These are phyloP conservation scores for Galagoides demidoff DNA, from an alignment of 2,797 vertebrate species.

Conservation along the genomic window DNA sequence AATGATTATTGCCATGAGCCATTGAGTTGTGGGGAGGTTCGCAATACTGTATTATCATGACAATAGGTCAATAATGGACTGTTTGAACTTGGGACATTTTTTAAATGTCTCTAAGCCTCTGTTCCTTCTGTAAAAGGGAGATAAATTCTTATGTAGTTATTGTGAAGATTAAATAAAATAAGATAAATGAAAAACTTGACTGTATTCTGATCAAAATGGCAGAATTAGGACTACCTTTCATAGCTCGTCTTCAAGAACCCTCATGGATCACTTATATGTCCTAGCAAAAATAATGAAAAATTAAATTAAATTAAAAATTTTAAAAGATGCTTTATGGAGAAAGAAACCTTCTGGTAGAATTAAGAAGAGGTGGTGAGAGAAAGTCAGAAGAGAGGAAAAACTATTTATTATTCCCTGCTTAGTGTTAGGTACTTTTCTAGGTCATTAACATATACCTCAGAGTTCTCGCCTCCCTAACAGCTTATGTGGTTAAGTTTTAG, in stretches of 20 bases:
- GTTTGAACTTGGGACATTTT: neutral
- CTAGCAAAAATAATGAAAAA: neutral
- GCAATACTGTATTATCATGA: neutral
- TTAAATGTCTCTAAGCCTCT: neutral
- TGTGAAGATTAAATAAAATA: neutral
- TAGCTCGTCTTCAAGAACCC: neutral
- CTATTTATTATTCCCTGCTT: neutral
- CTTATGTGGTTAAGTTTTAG: neutral
- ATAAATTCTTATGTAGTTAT: neutral
- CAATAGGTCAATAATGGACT: neutral
- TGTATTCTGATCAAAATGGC: neutral
- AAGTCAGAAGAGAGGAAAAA: neutral
- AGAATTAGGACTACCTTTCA: neutral
- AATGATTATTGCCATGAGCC: neutral
- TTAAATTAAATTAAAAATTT: neutral
- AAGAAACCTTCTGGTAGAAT: neutral
- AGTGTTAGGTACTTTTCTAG: neutral
- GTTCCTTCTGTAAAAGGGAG: conserved; percentile 9
- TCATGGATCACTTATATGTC: neutral
- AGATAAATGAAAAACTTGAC: neutral
- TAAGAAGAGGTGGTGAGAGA: neutral
- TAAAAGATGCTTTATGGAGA: neutral
- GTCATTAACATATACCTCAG: neutral
- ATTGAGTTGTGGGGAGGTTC: neutral
- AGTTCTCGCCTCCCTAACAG: neutral